Base-by-base conservation (phyloP, 2,888 invertebrate genomes). In the Noctua janthe region DNA sequence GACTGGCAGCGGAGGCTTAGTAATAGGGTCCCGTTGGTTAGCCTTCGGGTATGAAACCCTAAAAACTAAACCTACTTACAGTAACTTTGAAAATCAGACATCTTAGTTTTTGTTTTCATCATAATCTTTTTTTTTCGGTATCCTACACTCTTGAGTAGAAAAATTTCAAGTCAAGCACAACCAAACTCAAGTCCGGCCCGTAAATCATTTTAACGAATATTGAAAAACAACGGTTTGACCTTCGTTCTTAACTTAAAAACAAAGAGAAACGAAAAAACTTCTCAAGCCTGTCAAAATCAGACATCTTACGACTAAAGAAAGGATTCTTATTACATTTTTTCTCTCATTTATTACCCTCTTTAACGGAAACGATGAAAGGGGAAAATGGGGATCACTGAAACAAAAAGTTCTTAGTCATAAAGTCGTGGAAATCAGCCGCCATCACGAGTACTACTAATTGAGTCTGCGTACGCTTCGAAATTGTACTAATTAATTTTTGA, bases 401-500 rank as follows among this genome's bases (percentile, higher is more conserved):
- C 85, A 89, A 89, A 89, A 88, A 89, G 79, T 85, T 85, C 74
- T 73, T 49, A 78, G 84, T 82, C 86, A 87, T 81, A 88, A 90
- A 90, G 82, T 91, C 87, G 88, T 87, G 90, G 86, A 90, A 92
- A 91, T 90, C 88, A 89, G 82, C 87, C 81, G 81, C 84, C 87
- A 85, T 87, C 80, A 87, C 82, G 82, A 86, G 83, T 90, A 92
- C 90, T 91, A 90, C 88, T 90, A 90, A 90, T 90, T 90, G 92
- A 93, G 92, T 91, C 90, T 82, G 87, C 90, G 88, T 88, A 85
- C 92, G 91, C 91, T 92, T 92, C 90, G 88, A 92, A 91, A 92
- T 92, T 92, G 91, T 85, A 89, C 91, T 94, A 94, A 94, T 94
- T 94, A 94, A 94, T 94, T 94, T 94, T 93, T 94, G 94, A 94